phyloP scores from a whole-genome alignment of 2,888 invertebrate species.

The Tenthredo mesomela region DNA sequence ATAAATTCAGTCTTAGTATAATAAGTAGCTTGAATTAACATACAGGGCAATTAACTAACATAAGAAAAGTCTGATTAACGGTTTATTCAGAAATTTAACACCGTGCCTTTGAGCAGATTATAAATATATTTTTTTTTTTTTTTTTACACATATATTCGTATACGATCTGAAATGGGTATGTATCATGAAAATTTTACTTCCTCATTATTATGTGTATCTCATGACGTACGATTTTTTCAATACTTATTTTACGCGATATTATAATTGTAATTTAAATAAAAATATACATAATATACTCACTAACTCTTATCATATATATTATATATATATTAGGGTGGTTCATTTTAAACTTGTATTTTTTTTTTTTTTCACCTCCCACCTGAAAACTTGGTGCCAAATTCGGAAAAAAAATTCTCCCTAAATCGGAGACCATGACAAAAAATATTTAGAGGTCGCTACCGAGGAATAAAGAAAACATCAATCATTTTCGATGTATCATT shows the following conservation, averaged over 20 bases:
- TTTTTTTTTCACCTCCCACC: too few species aligned
- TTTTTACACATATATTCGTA: not conserved
- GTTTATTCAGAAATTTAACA: not conserved
- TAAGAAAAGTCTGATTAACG: not conserved
- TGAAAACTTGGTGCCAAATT: too few species aligned
- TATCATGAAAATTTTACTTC: not conserved
- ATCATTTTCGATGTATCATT: too few species aligned
- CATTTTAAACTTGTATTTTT: too few species aligned
- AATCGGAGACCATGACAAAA: too few species aligned
- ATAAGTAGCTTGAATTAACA: slow-evolving; percentile 26
- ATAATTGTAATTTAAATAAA: not conserved
- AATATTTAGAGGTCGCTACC: too few species aligned
- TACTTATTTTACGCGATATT: not conserved
- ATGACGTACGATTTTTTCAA: not conserved
- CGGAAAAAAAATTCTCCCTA: too few species aligned
- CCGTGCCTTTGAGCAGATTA: not conserved
- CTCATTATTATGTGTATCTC: not conserved
- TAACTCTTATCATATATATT: not conserved
- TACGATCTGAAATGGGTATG: not conserved
- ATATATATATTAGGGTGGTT: too few species aligned
- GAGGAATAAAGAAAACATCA: too few species aligned
- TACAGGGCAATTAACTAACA: not conserved
- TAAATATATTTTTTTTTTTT: not conserved
- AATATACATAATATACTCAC: not conserved
- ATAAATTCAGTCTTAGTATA: slow-evolving; percentile 21